Conservation (phyloP, 2,113 vertebrate genomes). For the Orycteropus afer region DNA sequence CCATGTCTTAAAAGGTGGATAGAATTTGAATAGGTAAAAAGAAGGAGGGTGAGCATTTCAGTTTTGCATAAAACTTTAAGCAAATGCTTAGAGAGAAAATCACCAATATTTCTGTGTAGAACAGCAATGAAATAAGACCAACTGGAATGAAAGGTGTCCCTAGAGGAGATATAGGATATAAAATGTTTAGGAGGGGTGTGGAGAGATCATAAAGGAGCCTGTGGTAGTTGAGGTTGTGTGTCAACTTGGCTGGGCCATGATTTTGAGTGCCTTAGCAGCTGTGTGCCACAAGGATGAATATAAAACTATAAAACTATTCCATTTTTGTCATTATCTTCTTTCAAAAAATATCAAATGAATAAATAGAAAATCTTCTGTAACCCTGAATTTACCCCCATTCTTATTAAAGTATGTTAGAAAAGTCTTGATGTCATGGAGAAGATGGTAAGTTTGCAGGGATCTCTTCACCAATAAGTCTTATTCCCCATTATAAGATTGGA, state of each 20-base stretch:
- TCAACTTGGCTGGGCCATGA: too few relatives aligned
- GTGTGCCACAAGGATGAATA: not conserved
- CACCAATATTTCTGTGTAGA: not conserved
- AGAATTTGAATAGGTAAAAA: not conserved
- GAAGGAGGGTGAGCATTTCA: not conserved
- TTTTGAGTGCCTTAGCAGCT: too few relatives aligned
- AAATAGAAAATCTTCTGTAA: not conserved
- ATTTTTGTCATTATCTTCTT: not conserved
- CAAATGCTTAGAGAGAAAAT: not conserved
- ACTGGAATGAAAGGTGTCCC: not conserved
- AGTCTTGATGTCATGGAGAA: not conserved
- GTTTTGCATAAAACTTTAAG: not conserved
- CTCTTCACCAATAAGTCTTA: not conserved
- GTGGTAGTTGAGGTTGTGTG: too few relatives aligned
- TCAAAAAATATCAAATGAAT: not conserved
- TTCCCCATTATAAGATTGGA: too few relatives aligned
- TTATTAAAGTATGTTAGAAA: slow-evolving; percentile 25
- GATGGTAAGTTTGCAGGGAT: not conserved
- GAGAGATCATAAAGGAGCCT: too few relatives aligned
- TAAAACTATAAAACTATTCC: not conserved
- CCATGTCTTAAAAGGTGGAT: not conserved
- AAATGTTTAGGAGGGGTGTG: not conserved
- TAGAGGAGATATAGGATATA: not conserved
- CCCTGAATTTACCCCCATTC: not conserved
- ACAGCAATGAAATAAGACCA: not conserved